Base-by-base conservation (phyloP, 2,113 vertebrate species). In the Lophochroa leadbeateri region DNA sequence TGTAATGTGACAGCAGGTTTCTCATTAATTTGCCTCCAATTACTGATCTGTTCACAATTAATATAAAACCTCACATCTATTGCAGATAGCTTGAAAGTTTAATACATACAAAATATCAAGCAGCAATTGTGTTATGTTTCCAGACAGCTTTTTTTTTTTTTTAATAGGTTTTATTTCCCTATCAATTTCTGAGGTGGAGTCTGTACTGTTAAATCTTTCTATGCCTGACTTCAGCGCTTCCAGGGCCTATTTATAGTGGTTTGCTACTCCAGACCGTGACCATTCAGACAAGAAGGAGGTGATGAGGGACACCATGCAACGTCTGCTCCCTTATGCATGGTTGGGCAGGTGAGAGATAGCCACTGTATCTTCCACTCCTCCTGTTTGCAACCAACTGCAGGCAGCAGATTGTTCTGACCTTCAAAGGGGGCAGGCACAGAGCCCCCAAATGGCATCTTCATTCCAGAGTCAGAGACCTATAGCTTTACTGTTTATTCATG, bases 1-100 rank as follows among this genome's bases (percentile, higher is more conserved):
- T 61, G 75, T 82, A 95, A 96, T 83, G 75, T 98, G 97, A 98
- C 98, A 98, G 98, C 78, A 74, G 91, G 86, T 95, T 98, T 98
- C 97, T 97, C 81, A 92, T 91, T 96, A 96, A 96, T 97, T 93
- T 98, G 91, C 90, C 96, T 97, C 92, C 91, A 97, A 96, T 96
- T 90, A 93, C 96, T 86, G 95, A 92, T 97, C 96, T 97, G 91
- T 95, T 98, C 96, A 97, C 94, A 96, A 96, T 96, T 97, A 92
- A 97, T 94, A 91, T 80, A 75, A 95, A 96, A 90, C 85, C 95
- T 94, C 96, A 85, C 75, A 88, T 93, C 96, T 94, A 96, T 78
- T 97, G 60, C 57, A 64, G 74, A 64, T 83, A 85, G 61, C 91
- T 93, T 88, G 77, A 68, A 92, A 97, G 82, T 96, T 91, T 88